Base-by-base conservation (phyloP, 2,888 invertebrate genomes). In the Gymnoscelis rufifasciata region DNA sequence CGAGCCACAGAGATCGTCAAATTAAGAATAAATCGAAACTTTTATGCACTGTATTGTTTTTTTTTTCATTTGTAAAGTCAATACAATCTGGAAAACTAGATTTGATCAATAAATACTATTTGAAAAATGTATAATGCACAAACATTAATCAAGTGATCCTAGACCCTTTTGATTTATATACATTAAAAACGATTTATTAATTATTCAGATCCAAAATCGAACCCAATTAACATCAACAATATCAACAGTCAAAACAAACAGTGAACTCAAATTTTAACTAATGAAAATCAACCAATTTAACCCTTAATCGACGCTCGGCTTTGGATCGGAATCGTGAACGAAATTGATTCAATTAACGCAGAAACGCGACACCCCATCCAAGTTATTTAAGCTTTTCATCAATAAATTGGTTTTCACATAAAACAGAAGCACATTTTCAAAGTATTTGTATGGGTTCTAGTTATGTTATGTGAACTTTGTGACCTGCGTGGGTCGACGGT, bases 401-500 rank as follows among this genome's bases (percentile, higher is more conserved):
- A 19, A 37, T 37, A 43, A 35, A 53, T 53, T 50, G 47, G 29
- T 48, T 39, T 46, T 40, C 40, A 39, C 14, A 26, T 19, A 47
- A 43, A 48, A 54, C 45, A 52, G 44, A 49, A 29, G 44, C 38
- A 26, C 42, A 37, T 30, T 54, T 47, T 37, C 31, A 29, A 38
- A 41, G 45, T 36, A 39, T 51, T 54, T 56, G 36, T 48, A 48
- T 28, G 58, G 56, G 14, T 60, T 59, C 49, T 26, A 12, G 35
- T 11, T 29, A 57, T 37, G n/a, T 43, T 42, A 26, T 24, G 3
- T 41, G 44, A 52, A 51, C 54, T 56, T 54, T 47, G 38, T 40
- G 56, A 58, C 53, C 57, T 56, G 27, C 38, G 28, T 13, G 7
- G 33, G 27, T 54, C 50, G 50, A 51, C 28, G 43, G 31, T 48